Conservation (phyloP, 2,888 invertebrate genomes). For the Diarsia mendica region DNA sequence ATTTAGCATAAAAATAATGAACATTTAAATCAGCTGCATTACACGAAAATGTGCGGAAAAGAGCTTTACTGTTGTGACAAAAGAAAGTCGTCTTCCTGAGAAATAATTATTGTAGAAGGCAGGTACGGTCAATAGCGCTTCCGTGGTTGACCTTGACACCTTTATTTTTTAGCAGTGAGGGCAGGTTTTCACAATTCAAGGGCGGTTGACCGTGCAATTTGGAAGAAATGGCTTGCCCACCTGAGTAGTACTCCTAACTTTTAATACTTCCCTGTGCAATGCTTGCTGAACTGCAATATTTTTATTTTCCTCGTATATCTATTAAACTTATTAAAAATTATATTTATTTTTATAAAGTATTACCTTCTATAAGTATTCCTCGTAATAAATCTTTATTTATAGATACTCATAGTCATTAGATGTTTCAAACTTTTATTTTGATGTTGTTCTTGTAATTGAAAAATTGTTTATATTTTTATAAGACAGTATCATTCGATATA, state of each 20-base stretch:
- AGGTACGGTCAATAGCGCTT: constrained; percentile 39
- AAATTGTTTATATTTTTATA: constrained; percentile 81
- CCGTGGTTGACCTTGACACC: not conserved
- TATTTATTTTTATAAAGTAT: constrained; percentile 67
- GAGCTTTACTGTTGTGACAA: constrained; percentile 47
- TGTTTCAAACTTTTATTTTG: constrained; percentile 61
- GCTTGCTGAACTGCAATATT: constrained; percentile 66
- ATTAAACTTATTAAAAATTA: constrained; percentile 63
- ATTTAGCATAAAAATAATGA: constrained; percentile 3
- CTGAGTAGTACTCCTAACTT: constrained; percentile 69
- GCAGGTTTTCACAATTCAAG: not conserved
- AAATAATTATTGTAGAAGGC: constrained; percentile 68
- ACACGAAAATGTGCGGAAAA: constrained; percentile 31
- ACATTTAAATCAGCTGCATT: constrained; percentile 16
- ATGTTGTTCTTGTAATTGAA: constrained; percentile 67
- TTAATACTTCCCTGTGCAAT: constrained; percentile 78
- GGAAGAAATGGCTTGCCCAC: constrained; percentile 77
- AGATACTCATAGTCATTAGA: constrained; percentile 61
- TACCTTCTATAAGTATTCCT: constrained; percentile 51
- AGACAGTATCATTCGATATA: constrained; percentile 73
- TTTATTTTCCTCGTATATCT: constrained; percentile 34
- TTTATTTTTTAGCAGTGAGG: not conserved
- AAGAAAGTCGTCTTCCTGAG: constrained; percentile 78
- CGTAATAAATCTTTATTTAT: constrained; percentile 47
- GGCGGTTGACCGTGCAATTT: constrained; percentile 36